Evolutionary conservation across 2,888 invertebrate species (phyloP), one percentile per base, ranked within the genome.

Genomic region (Scaptomyza reducta): DNA sequence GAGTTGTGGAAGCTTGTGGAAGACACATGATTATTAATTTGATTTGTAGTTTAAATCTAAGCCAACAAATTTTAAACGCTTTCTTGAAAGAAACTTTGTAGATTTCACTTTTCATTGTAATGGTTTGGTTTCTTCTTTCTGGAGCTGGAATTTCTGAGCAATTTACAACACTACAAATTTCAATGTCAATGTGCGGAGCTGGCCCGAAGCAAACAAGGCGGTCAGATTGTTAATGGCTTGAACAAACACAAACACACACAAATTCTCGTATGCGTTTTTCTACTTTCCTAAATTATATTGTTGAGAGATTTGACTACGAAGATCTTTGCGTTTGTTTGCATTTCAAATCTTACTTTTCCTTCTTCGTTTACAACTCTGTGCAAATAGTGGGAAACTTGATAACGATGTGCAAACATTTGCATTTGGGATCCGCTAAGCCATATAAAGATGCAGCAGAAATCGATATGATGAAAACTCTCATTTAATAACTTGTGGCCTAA

Each of bases 1-100:
- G 71, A 86, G 70, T 63, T 31, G 9, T 47, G 45, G 66, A 29
- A 54, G 54, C 62, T 58, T 35, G 41, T n/a, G 40, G 57, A 41
- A 85, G 86, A 79, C 83, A 86, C 72, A 79, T 87, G 88, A 87
- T 87, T 83, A 83, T 87, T 86, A 74, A 83, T 82, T 83, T 87
- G 83, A 83, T 87, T 83, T 87, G 85, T 85, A 62, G 85, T 62
- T 70, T 72, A 68, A 33, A 31, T 10, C 31, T 31, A 31, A 22
- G 51, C 3, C 38, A 14, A 51, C 69, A 70, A 70, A 75, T 87
- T 85, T 81, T 35, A 54, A 40, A 58, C 68, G 73, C 73, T 82
- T 87, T 85, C 66, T 35, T 56, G 56, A 53, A 35, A 67, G 38
- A 57, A 44, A 45, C 13, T 35, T 22, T 25, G 22, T 25, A 55